Base-by-base conservation (phyloP, 1,140 invertebrate species). In the Neodiprion virginianus region DNA sequence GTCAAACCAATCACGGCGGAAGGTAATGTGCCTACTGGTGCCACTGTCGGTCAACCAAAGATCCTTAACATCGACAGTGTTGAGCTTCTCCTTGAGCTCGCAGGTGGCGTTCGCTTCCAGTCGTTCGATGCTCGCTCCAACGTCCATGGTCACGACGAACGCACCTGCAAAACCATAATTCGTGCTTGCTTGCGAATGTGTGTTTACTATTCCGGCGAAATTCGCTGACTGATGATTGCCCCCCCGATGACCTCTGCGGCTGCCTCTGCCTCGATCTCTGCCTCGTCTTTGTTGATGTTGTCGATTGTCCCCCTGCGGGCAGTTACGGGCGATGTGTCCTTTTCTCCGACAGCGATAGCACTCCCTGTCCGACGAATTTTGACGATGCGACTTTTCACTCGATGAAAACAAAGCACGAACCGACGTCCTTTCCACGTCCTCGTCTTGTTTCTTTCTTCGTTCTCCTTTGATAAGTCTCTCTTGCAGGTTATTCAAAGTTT, bases 1-100 rank as follows among this genome's bases (percentile, higher is more conserved):
- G 14, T 8, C 8, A 50, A 82, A 81, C 78, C 78, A 82, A 21
- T 81, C 77, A n/a, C 75, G 75, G 7, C 74, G 76, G 70, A 73
- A 79, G 17, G 67, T 71, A 50, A 80, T 74, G 69, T 82, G 79
- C 1, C 75, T 71, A 7, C 75, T 78, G 8, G 78, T 78, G 28
- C 79, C 79, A 48, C 78, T 80, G 48, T 79, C 78, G 10, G 77
- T 48, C 67, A 72, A 48, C 78, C 78, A 79, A 49, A 74, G 40
- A 50, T 79, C 74, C 69, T 50, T 75, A 28, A 71, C 69, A 48
- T 73, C 48, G 21, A 23, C 21, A 23, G 48, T 69, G 1, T 73
- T 23, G 1, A 77, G 66, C 47, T 72, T 72, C 21, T 77, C 73
- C 1, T 70, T 3, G 1, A 65, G 1, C 28, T 40, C 2, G 5